Base-by-base conservation (phyloP, 2,113 vertebrate genomes). In the Taxidea taxus region DNA sequence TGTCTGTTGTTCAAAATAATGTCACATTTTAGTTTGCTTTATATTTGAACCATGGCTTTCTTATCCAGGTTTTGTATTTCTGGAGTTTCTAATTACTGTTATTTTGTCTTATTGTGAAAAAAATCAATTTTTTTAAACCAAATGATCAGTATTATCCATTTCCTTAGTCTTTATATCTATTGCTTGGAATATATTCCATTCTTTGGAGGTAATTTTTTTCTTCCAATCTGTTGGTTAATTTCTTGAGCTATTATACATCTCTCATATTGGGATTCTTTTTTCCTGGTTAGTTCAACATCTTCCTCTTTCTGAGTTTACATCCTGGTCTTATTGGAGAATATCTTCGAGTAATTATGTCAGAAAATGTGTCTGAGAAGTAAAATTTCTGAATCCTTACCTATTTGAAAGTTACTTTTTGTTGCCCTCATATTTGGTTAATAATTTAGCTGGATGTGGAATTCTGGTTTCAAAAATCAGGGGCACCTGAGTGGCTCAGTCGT, bases 361-460 rank as follows among this genome's bases (percentile, higher is more conserved):
- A 85, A 70, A 58, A 90, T 27, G 64, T 89, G 8, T 37, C 85
- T 90, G 10, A 18, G 37, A 96, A 78, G 66, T 78, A 84, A 78
- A 70, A 39, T 87, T 96, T 96, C 31, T 90, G 64, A 87, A 51
- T 87, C 44, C 25, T 94, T 94, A 68, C 20, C 49, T 93, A 39
- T 93, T 96, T 94, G 44, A 94, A 90, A 82, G 58, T 90, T 60
- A 92, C 37, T 72, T 90, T 94, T 58, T 80, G 29, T 72, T 91
- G 23, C n/a, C n/a, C 4, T 95, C 51, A 37, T 91, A 11, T 88
- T 88, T 95, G 60, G 27, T 77, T 96, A 92, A 21, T 78, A 83
- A 66, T 66, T 75, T 74, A 87, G 44, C 23, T 90, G 8, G n/a
- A 39, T 81, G 18, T 92, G 54, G 39, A 94, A 87, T 82, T 87